These are phyloP conservation scores for Trinorchestia longiramus DNA, from an alignment of 1,140 invertebrate genomes.

Conservation along the genomic window DNA sequence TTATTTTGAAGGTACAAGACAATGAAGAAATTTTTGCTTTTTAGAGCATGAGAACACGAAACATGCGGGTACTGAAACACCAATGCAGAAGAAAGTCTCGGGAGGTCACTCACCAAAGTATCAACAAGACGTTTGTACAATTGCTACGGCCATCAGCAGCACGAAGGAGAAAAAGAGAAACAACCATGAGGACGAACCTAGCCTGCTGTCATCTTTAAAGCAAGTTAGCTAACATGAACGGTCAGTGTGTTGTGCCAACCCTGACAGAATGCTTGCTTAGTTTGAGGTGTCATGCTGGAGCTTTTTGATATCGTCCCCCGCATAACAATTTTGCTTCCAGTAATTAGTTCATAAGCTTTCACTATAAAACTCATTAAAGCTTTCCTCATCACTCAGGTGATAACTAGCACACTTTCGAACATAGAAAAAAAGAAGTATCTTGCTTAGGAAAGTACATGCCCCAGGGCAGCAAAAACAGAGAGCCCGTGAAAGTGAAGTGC, in stretches of 20 bases:
- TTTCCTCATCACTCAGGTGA: background rate
- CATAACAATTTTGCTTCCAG: background rate
- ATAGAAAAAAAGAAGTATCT: background rate
- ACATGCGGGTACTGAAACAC: background rate
- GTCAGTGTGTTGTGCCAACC: background rate
- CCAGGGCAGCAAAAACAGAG: background rate
- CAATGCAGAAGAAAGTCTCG: background rate
- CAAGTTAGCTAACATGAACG: background rate
- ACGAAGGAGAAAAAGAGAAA: background rate
- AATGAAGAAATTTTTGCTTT: background rate
- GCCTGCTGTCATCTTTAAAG: background rate
- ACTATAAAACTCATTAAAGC: background rate
- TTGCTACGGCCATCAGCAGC: constrained; percentile 51
- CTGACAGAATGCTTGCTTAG: background rate
- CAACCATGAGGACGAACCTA: background rate
- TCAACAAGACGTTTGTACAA: constrained; percentile 58
- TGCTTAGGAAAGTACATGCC: background rate
- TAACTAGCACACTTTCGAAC: background rate
- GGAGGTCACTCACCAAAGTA: constrained; percentile 55
- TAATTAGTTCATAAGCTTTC: background rate
- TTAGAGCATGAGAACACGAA: background rate
- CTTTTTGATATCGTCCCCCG: background rate
- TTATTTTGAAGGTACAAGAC: background rate
- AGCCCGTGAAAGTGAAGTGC: background rate
- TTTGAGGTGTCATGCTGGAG: background rate